Base-by-base conservation (phyloP, 2,888 invertebrate genomes). In the Noctuana brunneofusca region DNA sequence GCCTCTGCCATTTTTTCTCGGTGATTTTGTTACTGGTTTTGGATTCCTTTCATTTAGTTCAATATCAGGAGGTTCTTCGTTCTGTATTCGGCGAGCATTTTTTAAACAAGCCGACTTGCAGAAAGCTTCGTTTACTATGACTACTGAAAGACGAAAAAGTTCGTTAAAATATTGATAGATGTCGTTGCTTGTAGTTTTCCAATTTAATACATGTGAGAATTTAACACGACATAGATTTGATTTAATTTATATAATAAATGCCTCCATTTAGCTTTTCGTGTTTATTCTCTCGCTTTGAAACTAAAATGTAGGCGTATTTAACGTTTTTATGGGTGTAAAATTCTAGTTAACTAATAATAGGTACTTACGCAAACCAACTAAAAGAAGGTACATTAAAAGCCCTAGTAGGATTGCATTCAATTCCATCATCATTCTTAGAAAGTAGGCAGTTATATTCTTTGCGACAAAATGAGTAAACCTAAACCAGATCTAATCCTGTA, bases 111-210 rank as follows among this genome's bases (percentile, higher is more conserved):
- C 62, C 0, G 82, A 50, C 68, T 89, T 87, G 69, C 87, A 89
- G 65, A 82, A 87, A 0, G 78, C 79, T 72, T 87, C 86, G 62
- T 89, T 89, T 22, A 88, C 68, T 12, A 85, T 69, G 3, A 88
- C 69, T 67, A 89, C 88, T 89, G 73, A 41, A 81, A 80, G 11
- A 53, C 24, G 24, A 64, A 67, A 24, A 57, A 68, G 53, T 68
- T 64, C 0, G 2, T 6, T 5, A 35, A 52, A 41, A 14, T 5
- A 9, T 18, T 43, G 14, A 20, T 0, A 16, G n/a, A n/a, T n/a
- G n/a, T n/a, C n/a, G n/a, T n/a, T n/a, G n/a, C n/a, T n/a, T n/a
- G n/a, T n/a, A n/a, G n/a, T n/a, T n/a, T n/a, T n/a, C n/a, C n/a
- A n/a, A n/a, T n/a, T n/a, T n/a, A n/a, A n/a, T n/a, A n/a, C n/a